These are phyloP conservation scores for Lytechinus variegatus DNA, from an alignment of 35 echinoderm and acorn worm species.

Conservation along the genomic window DNA sequence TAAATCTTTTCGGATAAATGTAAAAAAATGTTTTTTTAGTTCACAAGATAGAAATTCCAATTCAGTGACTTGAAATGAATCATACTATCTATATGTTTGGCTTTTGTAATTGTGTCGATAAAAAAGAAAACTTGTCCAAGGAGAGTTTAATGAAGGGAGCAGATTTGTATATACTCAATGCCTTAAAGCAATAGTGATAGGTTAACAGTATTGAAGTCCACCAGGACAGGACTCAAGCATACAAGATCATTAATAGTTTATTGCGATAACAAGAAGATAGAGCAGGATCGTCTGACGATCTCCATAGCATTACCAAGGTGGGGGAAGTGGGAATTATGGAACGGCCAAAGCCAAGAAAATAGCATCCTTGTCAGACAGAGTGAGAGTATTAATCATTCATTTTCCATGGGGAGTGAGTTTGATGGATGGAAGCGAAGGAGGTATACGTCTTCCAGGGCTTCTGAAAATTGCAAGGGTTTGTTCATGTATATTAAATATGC, in stretches of 20 bases:
- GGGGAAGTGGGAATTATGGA: conserved; percentile 32
- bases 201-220: background rate
- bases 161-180: conserved; percentile 2
- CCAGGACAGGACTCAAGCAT: conserved; percentile 15
- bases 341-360: conserved; percentile 25
- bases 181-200: conserved; percentile 1
- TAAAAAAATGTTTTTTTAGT: background rate
- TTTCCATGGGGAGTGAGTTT: conserved; percentile 49
- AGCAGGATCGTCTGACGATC: background rate
- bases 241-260: conserved; percentile 34
- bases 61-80: background rate
- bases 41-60: background rate
- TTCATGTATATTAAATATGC: conserved; percentile 56
- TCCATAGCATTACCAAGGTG: conserved; percentile 3
- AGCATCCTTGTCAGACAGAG: conserved; percentile 31
- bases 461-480: conserved; percentile 51
- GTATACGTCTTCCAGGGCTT: conserved; percentile 12
- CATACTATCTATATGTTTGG: background rate
- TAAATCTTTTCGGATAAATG: background rate
- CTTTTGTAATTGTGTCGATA: background rate
- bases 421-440: conserved; percentile 42
- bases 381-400: conserved; percentile 57
- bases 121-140: background rate
- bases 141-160: background rate
- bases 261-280: conserved; percentile 27